Evolutionary conservation across 37 sponge, comb jelly and placozoan genomes (phyloP), one percentile per base, ranked within the genome.

Genomic region (Eunapius fragilis): DNA sequence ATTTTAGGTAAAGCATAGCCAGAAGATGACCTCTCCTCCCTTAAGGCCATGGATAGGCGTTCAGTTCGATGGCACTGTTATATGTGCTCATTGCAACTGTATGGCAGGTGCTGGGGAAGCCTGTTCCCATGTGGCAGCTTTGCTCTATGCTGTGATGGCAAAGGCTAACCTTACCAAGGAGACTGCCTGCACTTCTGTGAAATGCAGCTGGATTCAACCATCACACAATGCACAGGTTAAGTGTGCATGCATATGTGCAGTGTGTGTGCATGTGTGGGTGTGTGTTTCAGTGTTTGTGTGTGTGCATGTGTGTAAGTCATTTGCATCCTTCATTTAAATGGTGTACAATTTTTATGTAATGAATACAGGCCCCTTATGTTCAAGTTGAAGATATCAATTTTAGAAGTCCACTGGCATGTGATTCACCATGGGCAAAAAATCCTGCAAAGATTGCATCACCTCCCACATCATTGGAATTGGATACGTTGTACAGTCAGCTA

Each of bases 131-230:
- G 36, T 76, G 35, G 76, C 76, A 25, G 76, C 76, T 36, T 37
- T 76, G n/a, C 35, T 76, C 36, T 76, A 76, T 30, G 76, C 76
- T 37, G n/a, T 76, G 35, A 76, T 76, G 76, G 76, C 76, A 34
- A 37, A 37, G 35, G 76, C 35, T 76, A 76, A 31, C 32, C 28
- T 34, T 33, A 24, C 31, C 32, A 33, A 76, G 28, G 32, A 76
- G 32, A 76, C 76, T 34, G 31, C 76, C 31, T 76, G 76, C 32
- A 76, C 76, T 76, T 76, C 36, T 36, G 32, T 76, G 36, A n/a
- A n/a, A 25, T 76, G 35, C 35, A n/a, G 35, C 25, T 76, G 76
- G 76, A 3, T 76, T 25, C 36, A 33, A 76, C 76, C 76, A 76
- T 28, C 76, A 25, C 28, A 36, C 35, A 76, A 33, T 34, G 35